Evolutionary conservation across 64 coral and sea anemone species (phyloP), one percentile per base, ranked within the genome.

Genomic region (Stichodactyla helianthus): DNA sequence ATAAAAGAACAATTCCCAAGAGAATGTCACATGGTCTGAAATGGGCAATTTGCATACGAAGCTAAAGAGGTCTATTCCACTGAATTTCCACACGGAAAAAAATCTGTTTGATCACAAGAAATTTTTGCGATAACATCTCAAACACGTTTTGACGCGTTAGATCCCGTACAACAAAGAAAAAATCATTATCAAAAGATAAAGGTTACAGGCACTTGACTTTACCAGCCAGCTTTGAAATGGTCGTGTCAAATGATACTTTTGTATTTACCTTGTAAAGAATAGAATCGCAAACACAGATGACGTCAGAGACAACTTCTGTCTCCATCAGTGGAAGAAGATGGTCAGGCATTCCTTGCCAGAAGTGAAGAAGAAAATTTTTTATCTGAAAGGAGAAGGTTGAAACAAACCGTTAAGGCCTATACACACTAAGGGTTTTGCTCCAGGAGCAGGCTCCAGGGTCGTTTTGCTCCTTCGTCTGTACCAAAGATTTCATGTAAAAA

Each of bases 291-390:
- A 99, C 90, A 86, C 97, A 99, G 31, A 99, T 85, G 7, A 95
- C 90, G 82, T 99, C 93, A 55, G 97, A 89, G 15, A 99, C 93
- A 79, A 92, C 88, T 82, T 99, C 93, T 12, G 90, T 94, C 35
- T 95, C 88, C 90, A 99, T 95, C 50, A 99, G 60, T 12, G 97
- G 97, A 44, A 95, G 79, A n/a, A 99, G 86, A 87, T 99, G 97
- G 12, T 95, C 93, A 4, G 97, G 97, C 91, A 99, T 94, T 25
- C 97, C 97, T 95, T 99, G 93, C 97, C 97, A 99, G 78, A 99
- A 99, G 31, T 99, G 97, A 52, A 99, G 86, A 5, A 99, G 85
- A 84, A 99, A 99, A 82, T 94, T 99, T 80, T 95, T 99, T 76
- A 99, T 99, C 97, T 99, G 54, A 68, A 54, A 67, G 8, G 79